These are phyloP conservation scores for Dendrolimus kikuchii DNA, from an alignment of 1,140 invertebrate species.

Conservation along the genomic window DNA sequence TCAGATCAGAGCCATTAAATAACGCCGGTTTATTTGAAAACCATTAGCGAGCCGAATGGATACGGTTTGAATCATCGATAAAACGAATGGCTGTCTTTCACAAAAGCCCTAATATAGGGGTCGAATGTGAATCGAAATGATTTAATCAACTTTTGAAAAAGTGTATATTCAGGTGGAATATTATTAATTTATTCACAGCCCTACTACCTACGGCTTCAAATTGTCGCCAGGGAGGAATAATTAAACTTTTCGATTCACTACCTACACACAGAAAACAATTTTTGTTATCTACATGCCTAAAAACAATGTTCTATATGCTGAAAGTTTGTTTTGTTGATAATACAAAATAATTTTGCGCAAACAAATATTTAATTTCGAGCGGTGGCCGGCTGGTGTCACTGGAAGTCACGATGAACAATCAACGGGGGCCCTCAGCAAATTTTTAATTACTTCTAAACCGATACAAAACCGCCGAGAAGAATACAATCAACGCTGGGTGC, in stretches of 20 bases:
- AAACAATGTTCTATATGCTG: too few species aligned
- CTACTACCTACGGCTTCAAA: background rate
- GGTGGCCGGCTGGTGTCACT: slow-evolving; percentile 2
- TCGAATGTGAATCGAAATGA: slow-evolving; percentile 13
- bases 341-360: background rate
- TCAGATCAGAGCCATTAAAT: slow-evolving; percentile 24
- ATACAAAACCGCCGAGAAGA: slow-evolving; percentile 57
- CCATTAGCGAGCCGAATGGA: slow-evolving; percentile 37
- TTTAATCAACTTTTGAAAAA: slow-evolving; percentile 6
- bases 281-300: too few species aligned
- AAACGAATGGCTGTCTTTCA: slow-evolving; percentile 39
- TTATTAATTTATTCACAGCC: slow-evolving; percentile 1
- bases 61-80: slow-evolving; percentile 32
- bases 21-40: slow-evolving; percentile 41
- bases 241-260: too few species aligned
- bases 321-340: too few species aligned
- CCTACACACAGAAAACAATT: too few species aligned
- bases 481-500: slow-evolving; percentile 48
- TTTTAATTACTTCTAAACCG: slow-evolving; percentile 60
- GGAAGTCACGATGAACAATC: slow-evolving; percentile 8
- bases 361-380: slow-evolving; percentile 4
- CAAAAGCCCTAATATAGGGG: slow-evolving; percentile 18
- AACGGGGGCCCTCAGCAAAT: slow-evolving; percentile 19
- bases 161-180: background rate
- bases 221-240: too few species aligned